Evolutionary conservation across 1,140 invertebrate species (phyloP).

Genomic region (Octopus bimaculoides): DNA sequence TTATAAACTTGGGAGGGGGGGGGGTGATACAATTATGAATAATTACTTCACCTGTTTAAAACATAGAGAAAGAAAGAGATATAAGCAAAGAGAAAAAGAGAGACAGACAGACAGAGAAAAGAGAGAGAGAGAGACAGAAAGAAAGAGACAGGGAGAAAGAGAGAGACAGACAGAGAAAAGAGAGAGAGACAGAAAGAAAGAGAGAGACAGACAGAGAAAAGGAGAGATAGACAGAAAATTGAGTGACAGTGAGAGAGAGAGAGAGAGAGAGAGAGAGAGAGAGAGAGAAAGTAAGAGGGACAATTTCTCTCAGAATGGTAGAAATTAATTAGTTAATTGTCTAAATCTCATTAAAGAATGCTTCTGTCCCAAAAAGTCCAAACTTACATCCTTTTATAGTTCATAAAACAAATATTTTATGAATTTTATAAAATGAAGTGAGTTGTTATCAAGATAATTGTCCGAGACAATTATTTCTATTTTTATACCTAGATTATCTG

Average conservation of each 20-base stretch:
- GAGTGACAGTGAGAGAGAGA: neutral
- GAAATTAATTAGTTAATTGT: too few species aligned
- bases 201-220: neutral
- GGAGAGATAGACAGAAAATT: neutral
- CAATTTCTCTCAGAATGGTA: too few species aligned
- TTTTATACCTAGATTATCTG: too few species aligned
- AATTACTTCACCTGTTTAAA: neutral
- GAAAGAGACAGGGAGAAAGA: neutral
- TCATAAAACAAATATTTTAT: too few species aligned
- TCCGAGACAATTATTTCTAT: too few species aligned
- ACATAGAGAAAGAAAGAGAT: neutral
- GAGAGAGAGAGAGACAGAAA: neutral
- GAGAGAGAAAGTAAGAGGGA: neutral
- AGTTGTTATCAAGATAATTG: too few species aligned
- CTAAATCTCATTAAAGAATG: too few species aligned
- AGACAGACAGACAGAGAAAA: neutral
- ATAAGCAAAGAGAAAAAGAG: neutral
- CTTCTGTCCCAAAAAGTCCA: too few species aligned
- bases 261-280: neutral
- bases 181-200: neutral
- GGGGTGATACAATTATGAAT: too few species aligned
- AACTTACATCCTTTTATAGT: too few species aligned
- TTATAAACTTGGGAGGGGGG: too few species aligned
- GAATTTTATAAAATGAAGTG: too few species aligned
- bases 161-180: neutral